Evolutionary conservation across 2,113 vertebrate species (phyloP).

Genomic region (Gyps fulvus): DNA sequence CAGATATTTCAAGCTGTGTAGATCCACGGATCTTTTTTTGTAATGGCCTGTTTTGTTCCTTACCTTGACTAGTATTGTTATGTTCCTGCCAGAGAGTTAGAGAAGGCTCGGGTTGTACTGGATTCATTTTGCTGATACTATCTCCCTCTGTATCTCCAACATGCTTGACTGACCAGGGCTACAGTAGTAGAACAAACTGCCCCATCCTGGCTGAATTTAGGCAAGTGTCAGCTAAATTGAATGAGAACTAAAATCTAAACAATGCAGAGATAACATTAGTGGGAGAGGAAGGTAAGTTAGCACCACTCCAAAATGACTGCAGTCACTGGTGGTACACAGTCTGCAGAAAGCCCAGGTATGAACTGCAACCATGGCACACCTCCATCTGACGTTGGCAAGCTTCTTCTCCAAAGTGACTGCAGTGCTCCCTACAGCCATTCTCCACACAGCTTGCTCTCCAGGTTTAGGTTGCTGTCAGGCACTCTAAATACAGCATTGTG

Average conservation of each 20-base stretch:
- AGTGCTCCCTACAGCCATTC: not conserved
- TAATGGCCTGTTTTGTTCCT: not conserved
- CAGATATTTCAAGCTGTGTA: not conserved
- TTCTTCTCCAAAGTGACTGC: not conserved
- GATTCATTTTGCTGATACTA: not conserved
- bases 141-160: not conserved
- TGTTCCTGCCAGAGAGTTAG: not conserved
- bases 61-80: not conserved
- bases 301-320: not conserved
- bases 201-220: not conserved
- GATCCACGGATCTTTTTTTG: not conserved
- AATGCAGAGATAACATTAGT: not conserved
- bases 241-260: not conserved
- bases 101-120: not conserved
- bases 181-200: not conserved
- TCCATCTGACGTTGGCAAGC: rapidly evolving
- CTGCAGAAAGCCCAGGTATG: not conserved
- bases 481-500: not conserved
- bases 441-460: not conserved
- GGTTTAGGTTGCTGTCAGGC: not conserved
- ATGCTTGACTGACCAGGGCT: not conserved
- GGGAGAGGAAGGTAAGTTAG: not conserved
- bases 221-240: not conserved
- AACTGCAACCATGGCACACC: rapidly evolving
- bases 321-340: not conserved